Conservation (phyloP, 2,888 invertebrate genomes). For the Caradrina kadenii region DNA sequence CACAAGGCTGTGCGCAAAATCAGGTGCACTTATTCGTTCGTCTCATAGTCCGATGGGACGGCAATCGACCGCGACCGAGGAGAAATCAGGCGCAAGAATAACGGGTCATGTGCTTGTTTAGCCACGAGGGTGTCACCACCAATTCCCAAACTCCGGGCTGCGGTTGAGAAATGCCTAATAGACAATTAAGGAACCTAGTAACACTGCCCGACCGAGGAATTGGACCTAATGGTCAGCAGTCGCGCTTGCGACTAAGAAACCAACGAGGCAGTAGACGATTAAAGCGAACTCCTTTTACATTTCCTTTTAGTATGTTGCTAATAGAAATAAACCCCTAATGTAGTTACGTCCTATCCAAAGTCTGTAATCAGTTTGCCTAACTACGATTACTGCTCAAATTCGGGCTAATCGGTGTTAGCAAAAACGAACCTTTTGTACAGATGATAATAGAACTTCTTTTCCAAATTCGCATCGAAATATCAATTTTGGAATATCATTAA, state of each 20-base stretch:
- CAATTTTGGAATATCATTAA: background rate
- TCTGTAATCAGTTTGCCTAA: constrained; percentile 29
- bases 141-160: too few relatives aligned
- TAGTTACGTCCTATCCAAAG: constrained; percentile 37
- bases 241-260: background rate
- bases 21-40: too few relatives aligned
- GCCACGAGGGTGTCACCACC: too few relatives aligned
- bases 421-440: constrained; percentile 40
- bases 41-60: too few relatives aligned
- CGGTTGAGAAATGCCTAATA: too few relatives aligned
- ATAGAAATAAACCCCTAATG: constrained; percentile 1
- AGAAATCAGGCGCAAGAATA: too few relatives aligned
- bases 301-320: constrained; percentile 19
- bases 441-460: constrained; percentile 1
- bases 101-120: too few relatives aligned
- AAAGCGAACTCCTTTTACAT: constrained; percentile 33
- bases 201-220: too few relatives aligned
- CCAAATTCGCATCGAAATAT: background rate
- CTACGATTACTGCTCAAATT: constrained; percentile 40
- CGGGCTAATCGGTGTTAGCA: constrained; percentile 18
- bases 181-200: too few relatives aligned
- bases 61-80: too few relatives aligned
- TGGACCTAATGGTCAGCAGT: background rate
- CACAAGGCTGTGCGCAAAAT: background rate
- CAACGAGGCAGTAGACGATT: background rate